Evolutionary conservation across 2,888 invertebrate species (phyloP).

Genomic region (Rugalucina vietnamica): DNA sequence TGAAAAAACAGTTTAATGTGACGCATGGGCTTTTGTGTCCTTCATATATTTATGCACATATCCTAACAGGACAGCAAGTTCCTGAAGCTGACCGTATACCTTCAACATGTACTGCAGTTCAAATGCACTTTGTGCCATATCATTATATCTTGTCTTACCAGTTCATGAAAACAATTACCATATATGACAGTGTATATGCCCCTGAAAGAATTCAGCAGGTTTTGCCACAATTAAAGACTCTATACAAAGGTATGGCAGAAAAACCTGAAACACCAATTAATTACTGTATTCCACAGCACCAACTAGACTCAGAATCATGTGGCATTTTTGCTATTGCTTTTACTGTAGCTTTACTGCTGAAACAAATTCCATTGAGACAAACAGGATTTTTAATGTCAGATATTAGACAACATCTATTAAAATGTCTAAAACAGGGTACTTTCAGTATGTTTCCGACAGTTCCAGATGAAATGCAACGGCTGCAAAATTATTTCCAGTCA

Average conservation of each 20-base stretch:
- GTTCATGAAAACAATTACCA: background rate
- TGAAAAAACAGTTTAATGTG: background rate
- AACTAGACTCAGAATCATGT: conserved; percentile 22
- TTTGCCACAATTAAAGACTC: background rate
- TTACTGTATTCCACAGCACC: conserved; percentile 14
- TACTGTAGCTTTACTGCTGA: background rate
- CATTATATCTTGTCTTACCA: conserved; percentile 26
- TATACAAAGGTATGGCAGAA: conserved; percentile 1
- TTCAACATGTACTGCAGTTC: background rate
- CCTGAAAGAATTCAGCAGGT: background rate
- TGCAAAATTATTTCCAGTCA: background rate
- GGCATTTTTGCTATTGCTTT: conserved; percentile 27
- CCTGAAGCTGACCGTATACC: background rate
- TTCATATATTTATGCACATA: background rate
- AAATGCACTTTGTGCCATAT: conserved; percentile 21
- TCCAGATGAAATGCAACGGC: background rate
- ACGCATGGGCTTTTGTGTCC: background rate
- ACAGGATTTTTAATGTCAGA: background rate
- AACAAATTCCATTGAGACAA: background rate
- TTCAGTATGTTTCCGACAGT: background rate
- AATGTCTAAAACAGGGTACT: background rate
- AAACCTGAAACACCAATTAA: conserved; percentile 3
- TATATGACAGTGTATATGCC: conserved; percentile 7
- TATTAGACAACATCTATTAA: background rate
- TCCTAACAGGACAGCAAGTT: background rate